A percentile compares a stretch with the other conserved stretches of the same genome.
These are phyloP conservation scores for Amiota mariae DNA, from an alignment of 2,888 invertebrate genomes.

Conservation along the genomic window DNA sequence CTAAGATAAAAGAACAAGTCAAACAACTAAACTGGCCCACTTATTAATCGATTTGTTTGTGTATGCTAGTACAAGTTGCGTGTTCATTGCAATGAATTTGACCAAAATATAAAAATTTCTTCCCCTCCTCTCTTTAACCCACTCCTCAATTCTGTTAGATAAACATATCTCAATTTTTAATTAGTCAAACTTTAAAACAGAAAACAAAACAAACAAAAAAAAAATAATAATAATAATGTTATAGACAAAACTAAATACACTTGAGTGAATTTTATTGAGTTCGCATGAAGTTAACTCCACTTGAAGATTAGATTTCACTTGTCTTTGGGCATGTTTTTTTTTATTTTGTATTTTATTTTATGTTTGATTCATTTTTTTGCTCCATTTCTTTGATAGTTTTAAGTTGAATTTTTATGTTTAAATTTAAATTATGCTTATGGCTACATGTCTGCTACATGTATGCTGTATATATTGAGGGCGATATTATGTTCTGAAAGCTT, in stretches of 20 bases:
- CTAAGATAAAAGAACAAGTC: conserved; percentile 26
- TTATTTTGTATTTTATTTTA: conserved; percentile 36
- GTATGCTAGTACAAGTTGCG: conserved; percentile 35
- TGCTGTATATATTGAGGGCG: not conserved
- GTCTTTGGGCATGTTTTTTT: conserved; percentile 47
- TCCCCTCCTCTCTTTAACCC: too few relatives aligned
- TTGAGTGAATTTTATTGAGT: conserved; percentile 16
- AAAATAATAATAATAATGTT: too few relatives aligned
- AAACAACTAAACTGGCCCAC: conserved; percentile 54
- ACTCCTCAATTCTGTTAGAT: too few relatives aligned
- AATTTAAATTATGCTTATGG: not conserved
- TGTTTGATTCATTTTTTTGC: conserved; percentile 27
- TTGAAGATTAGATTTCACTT: conserved; percentile 59
- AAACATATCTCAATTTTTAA: not conserved
- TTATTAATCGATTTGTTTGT: conserved; percentile 57
- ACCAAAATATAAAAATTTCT: conserved; percentile 17
- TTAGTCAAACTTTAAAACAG: not conserved
- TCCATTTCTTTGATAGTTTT: conserved; percentile 38
- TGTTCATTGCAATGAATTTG: conserved; percentile 38
- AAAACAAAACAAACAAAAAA: not conserved
- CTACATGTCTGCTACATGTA: not conserved
- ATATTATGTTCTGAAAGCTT: not conserved
- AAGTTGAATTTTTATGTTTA: not conserved
- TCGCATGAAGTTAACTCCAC: conserved; percentile 50
- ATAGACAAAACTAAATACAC: not conserved